Conservation (phyloP, 2,113 vertebrate genomes). For the Hoplias malabaricus region DNA sequence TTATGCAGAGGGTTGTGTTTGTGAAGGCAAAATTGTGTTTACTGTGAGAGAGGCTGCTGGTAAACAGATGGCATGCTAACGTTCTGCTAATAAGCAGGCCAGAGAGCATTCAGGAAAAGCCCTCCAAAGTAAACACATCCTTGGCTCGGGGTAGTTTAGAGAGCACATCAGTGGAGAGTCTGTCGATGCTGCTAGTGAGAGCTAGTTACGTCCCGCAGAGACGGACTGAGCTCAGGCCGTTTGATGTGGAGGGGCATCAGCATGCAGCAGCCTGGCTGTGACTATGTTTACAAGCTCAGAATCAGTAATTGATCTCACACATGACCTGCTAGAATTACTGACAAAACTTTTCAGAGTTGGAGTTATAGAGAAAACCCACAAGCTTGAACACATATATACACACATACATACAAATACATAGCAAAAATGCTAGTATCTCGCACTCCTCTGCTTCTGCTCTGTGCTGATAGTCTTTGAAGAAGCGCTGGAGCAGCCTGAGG, state of each 20-base stretch:
- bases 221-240: neutral
- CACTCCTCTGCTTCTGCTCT: slow-evolving; percentile 1
- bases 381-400: neutral
- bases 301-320: slow-evolving; percentile 9
- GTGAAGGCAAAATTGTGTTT: slow-evolving; percentile 4
- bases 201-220: neutral
- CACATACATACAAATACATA: neutral
- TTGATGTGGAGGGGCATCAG: neutral
- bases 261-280: neutral
- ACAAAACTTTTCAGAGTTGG: slow-evolving; percentile 9
- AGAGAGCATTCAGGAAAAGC: slow-evolving; percentile 19
- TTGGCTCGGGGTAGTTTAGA: neutral
- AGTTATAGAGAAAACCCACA: neutral
- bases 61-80: slow-evolving; percentile 36
- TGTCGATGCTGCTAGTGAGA: neutral
- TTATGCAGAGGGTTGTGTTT: neutral
- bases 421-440: neutral
- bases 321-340: neutral
- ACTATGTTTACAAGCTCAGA: neutral
- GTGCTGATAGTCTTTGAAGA: slow-evolving; percentile 39
- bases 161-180: neutral
- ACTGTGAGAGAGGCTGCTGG: slow-evolving; percentile 14
- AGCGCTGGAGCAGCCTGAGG: slow-evolving; percentile 33
- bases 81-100: slow-evolving; percentile 28
- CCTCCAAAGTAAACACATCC: slow-evolving; percentile 36